Evolutionary conservation across 2,888 invertebrate species (phyloP).

Genomic region (Mantis religiosa): DNA sequence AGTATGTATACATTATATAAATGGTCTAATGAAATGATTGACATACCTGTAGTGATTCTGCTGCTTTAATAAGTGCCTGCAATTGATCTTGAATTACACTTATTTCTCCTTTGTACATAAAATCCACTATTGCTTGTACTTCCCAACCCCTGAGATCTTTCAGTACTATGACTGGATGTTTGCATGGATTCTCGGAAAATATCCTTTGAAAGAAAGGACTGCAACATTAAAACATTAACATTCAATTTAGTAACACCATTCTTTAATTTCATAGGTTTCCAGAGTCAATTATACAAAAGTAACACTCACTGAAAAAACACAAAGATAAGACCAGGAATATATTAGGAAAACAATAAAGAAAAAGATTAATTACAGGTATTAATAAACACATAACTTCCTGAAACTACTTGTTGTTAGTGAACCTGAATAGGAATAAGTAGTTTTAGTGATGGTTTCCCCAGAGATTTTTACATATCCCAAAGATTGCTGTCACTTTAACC

Average conservation of each 20-base stretch:
- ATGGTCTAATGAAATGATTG: not conserved
- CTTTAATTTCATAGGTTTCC: too few species aligned
- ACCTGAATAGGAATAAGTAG: too few species aligned
- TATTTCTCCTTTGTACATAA: constrained; percentile 92
- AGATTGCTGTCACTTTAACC: too few species aligned
- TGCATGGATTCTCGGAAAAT: constrained; percentile 87
- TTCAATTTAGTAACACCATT: not conserved
- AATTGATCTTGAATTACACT: constrained; percentile 82
- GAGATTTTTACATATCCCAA: too few species aligned
- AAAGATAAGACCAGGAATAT: too few species aligned
- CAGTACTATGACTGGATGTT: constrained; percentile 87
- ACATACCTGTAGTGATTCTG: constrained; percentile 70
- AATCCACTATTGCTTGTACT: constrained; percentile 84
- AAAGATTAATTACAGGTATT: too few species aligned
- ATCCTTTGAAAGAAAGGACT: constrained; percentile 86
- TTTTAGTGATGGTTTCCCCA: too few species aligned
- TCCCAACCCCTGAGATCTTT: constrained; percentile 88
- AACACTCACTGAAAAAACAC: too few species aligned
- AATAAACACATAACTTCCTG: too few species aligned
- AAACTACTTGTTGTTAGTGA: too few species aligned
- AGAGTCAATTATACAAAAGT: too few species aligned
- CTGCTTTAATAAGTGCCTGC: constrained; percentile 78
- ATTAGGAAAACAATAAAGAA: too few species aligned
- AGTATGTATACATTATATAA: not conserved
- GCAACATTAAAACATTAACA: constrained; percentile 17